These are phyloP conservation scores for Brachionus angularis DNA, from an alignment of 1,140 invertebrate species.

Conservation along the genomic window DNA sequence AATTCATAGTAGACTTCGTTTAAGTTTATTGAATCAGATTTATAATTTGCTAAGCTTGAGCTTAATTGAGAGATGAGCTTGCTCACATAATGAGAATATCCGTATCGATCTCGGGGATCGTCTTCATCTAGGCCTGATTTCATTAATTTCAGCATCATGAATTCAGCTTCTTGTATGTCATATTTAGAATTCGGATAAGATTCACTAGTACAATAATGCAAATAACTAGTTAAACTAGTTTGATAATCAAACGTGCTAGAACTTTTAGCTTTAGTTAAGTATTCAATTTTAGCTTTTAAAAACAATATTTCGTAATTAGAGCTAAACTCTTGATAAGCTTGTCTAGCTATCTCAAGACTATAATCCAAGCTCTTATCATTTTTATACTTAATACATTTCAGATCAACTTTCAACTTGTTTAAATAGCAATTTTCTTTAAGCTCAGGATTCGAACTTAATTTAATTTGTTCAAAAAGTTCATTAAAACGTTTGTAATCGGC, in stretches of 20 bases:
- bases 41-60: not conserved
- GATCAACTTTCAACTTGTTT: conserved; percentile 14
- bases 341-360: not conserved
- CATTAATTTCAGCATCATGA: not conserved
- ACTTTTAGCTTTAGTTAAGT: no score
- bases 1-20: not conserved
- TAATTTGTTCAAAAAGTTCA: conserved; percentile 14
- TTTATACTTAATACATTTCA: conserved; percentile 4
- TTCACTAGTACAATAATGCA: not conserved
- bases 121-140: not conserved
- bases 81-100: not conserved
- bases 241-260: not conserved
- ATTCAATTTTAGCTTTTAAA: conserved; percentile 1
- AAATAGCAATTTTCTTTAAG: not conserved
- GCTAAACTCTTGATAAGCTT: not conserved
- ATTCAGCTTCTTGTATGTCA: conserved; percentile 7
- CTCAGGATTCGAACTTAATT: not conserved
- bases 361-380: conserved; percentile 10
- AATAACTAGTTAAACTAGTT: not conserved
- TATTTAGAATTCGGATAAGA: not conserved
- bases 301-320: conserved; percentile 14
- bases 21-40: not conserved
- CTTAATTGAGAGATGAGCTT: not conserved
- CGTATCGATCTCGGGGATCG: not conserved
- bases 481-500: conserved; percentile 21